Conservation (phyloP, 2,888 invertebrate genomes). For the Drosophila borborema region DNA sequence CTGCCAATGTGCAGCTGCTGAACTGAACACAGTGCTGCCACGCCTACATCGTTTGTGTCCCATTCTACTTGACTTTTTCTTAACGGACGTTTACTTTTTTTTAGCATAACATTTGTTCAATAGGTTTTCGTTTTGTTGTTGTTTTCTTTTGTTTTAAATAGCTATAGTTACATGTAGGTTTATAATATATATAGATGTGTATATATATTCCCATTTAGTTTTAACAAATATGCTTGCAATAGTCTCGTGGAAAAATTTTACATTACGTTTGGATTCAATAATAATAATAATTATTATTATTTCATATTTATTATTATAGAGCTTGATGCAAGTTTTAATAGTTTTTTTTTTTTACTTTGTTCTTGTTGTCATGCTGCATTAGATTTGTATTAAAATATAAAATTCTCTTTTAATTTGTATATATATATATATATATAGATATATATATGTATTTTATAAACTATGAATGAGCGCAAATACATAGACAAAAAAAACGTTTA, state of each 20-base stretch:
- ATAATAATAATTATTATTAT: conserved; percentile 25
- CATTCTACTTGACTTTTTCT: conserved; percentile 6
- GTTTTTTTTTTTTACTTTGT: conserved; percentile 41
- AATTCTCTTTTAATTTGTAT: conserved; percentile 47
- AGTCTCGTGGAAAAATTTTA: conserved; percentile 71
- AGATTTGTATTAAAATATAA: conserved; percentile 71
- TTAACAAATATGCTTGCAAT: conserved; percentile 58
- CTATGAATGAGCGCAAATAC: conserved; percentile 65
- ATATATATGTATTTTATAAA: conserved; percentile 52
- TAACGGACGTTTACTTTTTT: conserved; percentile 37
- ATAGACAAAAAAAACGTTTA: conserved; percentile 58
- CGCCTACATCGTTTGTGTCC: conserved; percentile 6
- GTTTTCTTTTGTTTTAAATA: conserved; percentile 37
- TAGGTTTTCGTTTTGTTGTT: conserved; percentile 14
- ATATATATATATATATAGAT: conserved; percentile 27
- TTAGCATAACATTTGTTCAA: conserved; percentile 46
- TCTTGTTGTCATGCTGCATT: conserved; percentile 63
- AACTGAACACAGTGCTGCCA: conserved; percentile 1
- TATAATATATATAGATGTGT: conserved; percentile 33
- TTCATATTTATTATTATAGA: conserved; percentile 46
- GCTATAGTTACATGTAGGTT: conserved; percentile 28
- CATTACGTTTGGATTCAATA: conserved; percentile 43
- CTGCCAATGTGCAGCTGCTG: not conserved
- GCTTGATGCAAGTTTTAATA: conserved; percentile 46
- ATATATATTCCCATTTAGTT: conserved; percentile 44